phyloP scores from a whole-genome alignment of 2,888 invertebrate genomes.

The Heteromyza rotundicornis region DNA sequence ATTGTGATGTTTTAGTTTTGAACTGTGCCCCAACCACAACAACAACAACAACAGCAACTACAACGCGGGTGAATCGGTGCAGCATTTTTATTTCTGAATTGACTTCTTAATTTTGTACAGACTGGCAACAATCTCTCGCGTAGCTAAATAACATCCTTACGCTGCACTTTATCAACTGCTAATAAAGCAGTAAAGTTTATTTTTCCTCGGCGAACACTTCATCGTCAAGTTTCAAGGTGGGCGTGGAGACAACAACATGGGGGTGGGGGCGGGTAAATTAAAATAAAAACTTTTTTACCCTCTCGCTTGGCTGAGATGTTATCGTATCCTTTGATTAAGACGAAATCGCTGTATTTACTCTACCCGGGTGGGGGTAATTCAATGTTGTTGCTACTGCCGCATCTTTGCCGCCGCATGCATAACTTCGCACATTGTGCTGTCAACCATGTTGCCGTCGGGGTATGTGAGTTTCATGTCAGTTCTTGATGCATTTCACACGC shows the following conservation, averaged over 20 bases:
- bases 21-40: not conserved
- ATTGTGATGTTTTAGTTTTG: too few relatives aligned
- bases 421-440: not conserved
- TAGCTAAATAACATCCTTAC: conserved; percentile 12
- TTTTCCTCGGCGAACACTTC: conserved; percentile 24
- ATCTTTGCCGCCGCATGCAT: not conserved
- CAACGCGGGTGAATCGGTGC: too few relatives aligned
- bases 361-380: conserved; percentile 9
- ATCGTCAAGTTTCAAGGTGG: conserved; percentile 15
- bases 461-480: conserved; percentile 32
- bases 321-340: conserved; percentile 28
- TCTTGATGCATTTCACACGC: conserved; percentile 34
- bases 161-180: conserved; percentile 22
- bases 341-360: conserved; percentile 20
- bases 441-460: conserved; percentile 19
- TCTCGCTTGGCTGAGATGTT: conserved; percentile 20
- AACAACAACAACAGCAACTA: conserved; percentile 9
- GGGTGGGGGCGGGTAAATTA: conserved; percentile 22
- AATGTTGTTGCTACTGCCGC: not conserved
- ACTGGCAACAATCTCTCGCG: conserved; percentile 20
- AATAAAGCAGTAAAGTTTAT: conserved; percentile 31
- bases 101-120: too few relatives aligned
- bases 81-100: too few relatives aligned
- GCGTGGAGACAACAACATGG: not conserved
- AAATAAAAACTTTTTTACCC: conserved; percentile 27